Base-by-base conservation (phyloP, 2,888 invertebrate species). In the Megalurothrips usitatus region DNA sequence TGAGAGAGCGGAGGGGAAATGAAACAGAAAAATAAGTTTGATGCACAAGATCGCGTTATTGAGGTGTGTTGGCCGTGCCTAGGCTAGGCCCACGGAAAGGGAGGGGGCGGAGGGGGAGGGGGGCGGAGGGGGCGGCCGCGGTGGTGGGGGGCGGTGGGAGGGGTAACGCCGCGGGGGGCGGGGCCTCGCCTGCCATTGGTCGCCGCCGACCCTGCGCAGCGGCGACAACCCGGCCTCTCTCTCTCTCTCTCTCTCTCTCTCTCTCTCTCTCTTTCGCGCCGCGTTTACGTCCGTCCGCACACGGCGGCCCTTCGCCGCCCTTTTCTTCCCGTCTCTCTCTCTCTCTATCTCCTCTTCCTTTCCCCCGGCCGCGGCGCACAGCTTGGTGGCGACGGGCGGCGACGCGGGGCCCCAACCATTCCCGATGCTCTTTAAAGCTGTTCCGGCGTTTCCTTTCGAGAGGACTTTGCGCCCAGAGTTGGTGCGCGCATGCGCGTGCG, bases 131-230 rank as follows among this genome's bases (percentile, higher is more conserved):
- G 85, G 89, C 79, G 89, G 87, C 83, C 89, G 88, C 83, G 89
- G 89, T 82, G 89, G 89, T 83, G 87, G 87, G 83, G 87, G 89
- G 90, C 85, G 89, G 89, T 84, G 89, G 89, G 83, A 89, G 89
- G 83, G 89, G 88, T 83, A 89, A 88, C 78, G 63, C 80, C 84
- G 81, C 52, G 79, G 79, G 78, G 82, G 81, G 80, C 79, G 82
- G 80, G 82, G 82, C 28, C 52, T 23, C 11, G 79, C n/a, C 34
- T 43, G 80, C 79, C 28, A 58, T 52, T 79, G 49, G 79, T 14
- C n/a, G 83, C 82, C 82, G 83, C 83, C 82, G 82, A 83, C 83
- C 83, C 81, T 82, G 81, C 81, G 82, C 81, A 81, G 82, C 81
- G 79, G 47, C 49, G 78, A 78, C 75, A 81, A 80, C 80, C 80